phyloP scores from a whole-genome alignment of 2,888 invertebrate species.

The Lepidocyrtoides sp. region DNA sequence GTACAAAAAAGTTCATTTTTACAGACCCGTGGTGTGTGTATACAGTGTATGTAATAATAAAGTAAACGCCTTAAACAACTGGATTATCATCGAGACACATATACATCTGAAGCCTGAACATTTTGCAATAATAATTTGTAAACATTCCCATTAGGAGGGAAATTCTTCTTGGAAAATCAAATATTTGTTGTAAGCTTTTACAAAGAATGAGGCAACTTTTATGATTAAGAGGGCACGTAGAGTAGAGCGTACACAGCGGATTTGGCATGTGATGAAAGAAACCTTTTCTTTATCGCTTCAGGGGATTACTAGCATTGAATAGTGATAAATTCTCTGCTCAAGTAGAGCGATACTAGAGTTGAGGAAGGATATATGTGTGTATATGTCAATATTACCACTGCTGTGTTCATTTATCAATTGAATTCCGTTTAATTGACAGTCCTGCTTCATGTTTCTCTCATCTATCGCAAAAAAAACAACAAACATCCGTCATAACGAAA shows the following conservation, averaged over 20 bases:
- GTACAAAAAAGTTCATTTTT: not conserved
- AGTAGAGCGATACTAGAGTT: not conserved
- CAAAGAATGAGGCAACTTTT: constrained; percentile 22
- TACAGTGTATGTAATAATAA: not conserved
- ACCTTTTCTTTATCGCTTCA: constrained; percentile 15
- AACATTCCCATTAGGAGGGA: constrained; percentile 3
- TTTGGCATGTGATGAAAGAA: constrained; percentile 42
- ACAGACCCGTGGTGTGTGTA: not conserved
- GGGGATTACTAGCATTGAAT: constrained; percentile 52
- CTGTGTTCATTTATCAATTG: constrained; percentile 40
- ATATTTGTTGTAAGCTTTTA: constrained; percentile 49
- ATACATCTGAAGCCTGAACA: not conserved
- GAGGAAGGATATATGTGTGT: not conserved
- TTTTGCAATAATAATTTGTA: constrained; percentile 37
- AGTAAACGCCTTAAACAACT: constrained; percentile 18
- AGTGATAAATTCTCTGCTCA: constrained; percentile 17
- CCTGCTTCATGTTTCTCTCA: not conserved
- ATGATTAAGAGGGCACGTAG: not conserved
- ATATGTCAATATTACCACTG: not conserved
- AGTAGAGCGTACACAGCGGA: not conserved
- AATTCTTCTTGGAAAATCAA: constrained; percentile 33
- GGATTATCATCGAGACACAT: constrained; percentile 11
- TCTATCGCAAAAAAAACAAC: not conserved
- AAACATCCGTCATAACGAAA: not conserved
- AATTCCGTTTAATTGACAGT: constrained; percentile 46